Evolutionary conservation across 2,113 vertebrate species (phyloP).

Genomic region (Pomatostomus ruficeps): DNA sequence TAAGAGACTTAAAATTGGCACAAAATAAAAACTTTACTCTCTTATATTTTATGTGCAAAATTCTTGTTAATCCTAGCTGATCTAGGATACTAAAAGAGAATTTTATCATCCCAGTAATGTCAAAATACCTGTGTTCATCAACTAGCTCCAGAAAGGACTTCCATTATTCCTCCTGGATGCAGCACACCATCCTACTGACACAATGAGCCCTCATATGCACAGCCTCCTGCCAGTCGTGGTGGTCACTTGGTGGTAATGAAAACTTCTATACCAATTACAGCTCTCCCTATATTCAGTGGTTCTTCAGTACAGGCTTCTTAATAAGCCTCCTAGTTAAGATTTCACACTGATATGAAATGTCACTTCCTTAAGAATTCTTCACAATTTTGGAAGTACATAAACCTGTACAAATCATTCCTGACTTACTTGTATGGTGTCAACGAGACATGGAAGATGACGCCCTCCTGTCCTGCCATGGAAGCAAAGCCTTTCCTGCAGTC

Average conservation of each 20-base stretch:
- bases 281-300: neutral
- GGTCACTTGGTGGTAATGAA: neutral
- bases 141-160: neutral
- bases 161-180: neutral
- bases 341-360: neutral
- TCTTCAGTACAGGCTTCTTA: neutral
- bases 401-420: neutral
- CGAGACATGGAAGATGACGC: neutral
- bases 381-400: neutral
- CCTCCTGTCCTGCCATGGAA: neutral
- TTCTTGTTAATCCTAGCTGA: neutral
- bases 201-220: neutral
- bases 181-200: neutral
- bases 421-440: neutral
- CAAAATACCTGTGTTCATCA: neutral
- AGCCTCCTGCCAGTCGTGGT: fast-evolving
- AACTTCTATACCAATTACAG: neutral
- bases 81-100: neutral
- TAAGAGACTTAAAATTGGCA: neutral
- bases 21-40: neutral
- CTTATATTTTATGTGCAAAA: neutral
- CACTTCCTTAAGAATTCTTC: neutral
- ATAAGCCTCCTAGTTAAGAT: neutral
- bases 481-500: neutral
- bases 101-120: neutral